Evolutionary conservation across 2,113 vertebrate genomes (phyloP).

Genomic region (Indicator maculatus): DNA sequence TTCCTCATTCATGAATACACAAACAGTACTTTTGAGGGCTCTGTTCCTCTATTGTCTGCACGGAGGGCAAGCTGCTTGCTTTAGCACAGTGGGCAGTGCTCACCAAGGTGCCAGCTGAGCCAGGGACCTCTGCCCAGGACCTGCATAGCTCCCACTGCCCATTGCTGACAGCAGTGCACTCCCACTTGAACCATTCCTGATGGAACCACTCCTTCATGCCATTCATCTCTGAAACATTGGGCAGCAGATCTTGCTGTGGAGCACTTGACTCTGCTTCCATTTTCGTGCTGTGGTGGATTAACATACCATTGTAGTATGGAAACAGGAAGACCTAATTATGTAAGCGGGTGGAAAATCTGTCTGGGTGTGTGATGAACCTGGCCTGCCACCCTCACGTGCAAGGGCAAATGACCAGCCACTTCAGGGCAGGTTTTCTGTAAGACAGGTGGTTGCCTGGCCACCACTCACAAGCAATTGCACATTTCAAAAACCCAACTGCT

Average conservation of each 20-base stretch:
- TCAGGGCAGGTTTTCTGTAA: background rate
- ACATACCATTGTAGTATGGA: accelerated
- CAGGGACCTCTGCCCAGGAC: no score
- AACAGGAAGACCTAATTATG: accelerated
- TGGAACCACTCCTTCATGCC: background rate
- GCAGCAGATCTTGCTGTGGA: no score
- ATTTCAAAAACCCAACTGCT: accelerated
- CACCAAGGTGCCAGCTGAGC: background rate
- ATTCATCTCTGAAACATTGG: background rate
- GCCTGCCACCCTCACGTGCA: accelerated
- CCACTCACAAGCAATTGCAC: accelerated
- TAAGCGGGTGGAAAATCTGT: accelerated
- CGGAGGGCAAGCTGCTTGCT: no score
- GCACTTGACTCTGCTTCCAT: background rate
- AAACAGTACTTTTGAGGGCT: no score
- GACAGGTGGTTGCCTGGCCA: accelerated
- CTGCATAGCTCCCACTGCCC: no score
- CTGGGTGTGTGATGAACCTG: accelerated
- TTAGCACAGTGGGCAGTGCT: background rate
- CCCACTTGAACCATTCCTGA: no score
- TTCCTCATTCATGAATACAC: background rate
- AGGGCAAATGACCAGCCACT: background rate
- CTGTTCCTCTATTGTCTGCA: no score
- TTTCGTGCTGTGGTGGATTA: background rate
- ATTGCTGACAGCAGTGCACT: no score